Evolutionary conservation across 2,888 invertebrate species (phyloP), one percentile per base, ranked within the genome.

Genomic region (Heliconius charithonia): DNA sequence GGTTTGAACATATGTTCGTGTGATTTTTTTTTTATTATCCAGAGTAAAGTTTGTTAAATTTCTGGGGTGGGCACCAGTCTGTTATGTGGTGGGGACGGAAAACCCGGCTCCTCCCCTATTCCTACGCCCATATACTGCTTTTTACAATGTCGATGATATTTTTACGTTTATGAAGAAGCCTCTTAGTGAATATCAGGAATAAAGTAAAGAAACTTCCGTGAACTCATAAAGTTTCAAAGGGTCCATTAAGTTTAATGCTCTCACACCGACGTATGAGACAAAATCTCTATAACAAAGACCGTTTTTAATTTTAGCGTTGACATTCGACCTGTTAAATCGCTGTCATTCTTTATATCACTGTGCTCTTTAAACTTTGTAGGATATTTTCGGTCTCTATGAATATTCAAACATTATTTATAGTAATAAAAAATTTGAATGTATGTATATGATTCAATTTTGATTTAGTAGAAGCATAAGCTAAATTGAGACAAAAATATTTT

Each of bases 181-280:
- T 63, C 62, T 74, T 27, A 63, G 62, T 63, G 63, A 73, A 63
- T 63, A 63, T 41, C 12, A 22, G 63, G 9, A 74, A 63, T 69
- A 71, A 62, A 69, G 67, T 89, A 88, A 87, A 88, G 85, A 85
- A 86, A 85, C 88, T 86, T 45, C 45, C 63, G 45, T 65, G 88
- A 90, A 89, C 90, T 88, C 88, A 89, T 92, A 91, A 93, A 92
- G 87, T 89, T 87, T 86, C 85, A 84, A 74, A 87, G 87, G 88
- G 85, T 88, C 91, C 92, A 93, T 93, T 93, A 92, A 93, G 88
- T 92, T 92, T 92, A 92, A 91, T 89, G 87, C 87, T 87, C 88
- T 89, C 91, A 91, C 91, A 92, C 90, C 91, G 25, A 45, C 92
- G 90, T 87, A 91, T 91, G 72, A 89, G 89, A 88, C 87, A 90